These are phyloP conservation scores for Drosophila leonis DNA, from an alignment of 2,888 invertebrate genomes.

Conservation along the genomic window DNA sequence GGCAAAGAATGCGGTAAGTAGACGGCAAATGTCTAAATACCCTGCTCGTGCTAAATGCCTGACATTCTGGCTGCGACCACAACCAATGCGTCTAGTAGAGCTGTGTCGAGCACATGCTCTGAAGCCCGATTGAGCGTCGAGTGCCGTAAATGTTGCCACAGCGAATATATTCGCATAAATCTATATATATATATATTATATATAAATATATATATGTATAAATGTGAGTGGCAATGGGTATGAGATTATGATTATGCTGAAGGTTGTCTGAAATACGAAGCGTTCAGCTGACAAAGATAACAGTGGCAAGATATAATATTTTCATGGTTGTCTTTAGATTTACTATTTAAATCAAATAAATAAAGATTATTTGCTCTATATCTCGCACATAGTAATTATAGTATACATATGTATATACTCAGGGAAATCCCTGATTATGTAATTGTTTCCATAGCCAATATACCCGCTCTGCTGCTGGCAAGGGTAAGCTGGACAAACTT, in stretches of 20 bases:
- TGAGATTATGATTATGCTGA: conserved; percentile 8
- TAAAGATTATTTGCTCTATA: too few relatives aligned
- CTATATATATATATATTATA: not conserved
- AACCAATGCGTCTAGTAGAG: conserved; percentile 44
- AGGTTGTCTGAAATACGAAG: not conserved
- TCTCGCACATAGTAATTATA: too few relatives aligned
- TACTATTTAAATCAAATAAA: not conserved
- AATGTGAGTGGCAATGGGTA: conserved; percentile 1
- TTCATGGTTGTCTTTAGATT: not conserved
- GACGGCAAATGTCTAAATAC: conserved; percentile 78
- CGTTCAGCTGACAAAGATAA: not conserved
- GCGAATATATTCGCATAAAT: not conserved
- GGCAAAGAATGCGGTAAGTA: conserved; percentile 51
- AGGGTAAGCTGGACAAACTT: conserved; percentile 36
- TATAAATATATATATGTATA: not conserved
- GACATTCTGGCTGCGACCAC: conserved; percentile 70
- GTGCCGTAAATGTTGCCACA: conserved; percentile 1
- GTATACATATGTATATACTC: not conserved
- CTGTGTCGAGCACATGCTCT: conserved; percentile 8
- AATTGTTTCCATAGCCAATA: not conserved
- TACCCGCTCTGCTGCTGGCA: not conserved
- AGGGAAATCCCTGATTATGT: not conserved
- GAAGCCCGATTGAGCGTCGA: conserved; percentile 12
- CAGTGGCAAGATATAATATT: not conserved
- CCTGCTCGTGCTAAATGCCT: conserved; percentile 77